A percentile compares a stretch with the other conserved stretches of the same genome.
Evolutionary conservation across 2,797 vertebrate genomes (phyloP).

Genomic region (Melopsittacus undulatus): DNA sequence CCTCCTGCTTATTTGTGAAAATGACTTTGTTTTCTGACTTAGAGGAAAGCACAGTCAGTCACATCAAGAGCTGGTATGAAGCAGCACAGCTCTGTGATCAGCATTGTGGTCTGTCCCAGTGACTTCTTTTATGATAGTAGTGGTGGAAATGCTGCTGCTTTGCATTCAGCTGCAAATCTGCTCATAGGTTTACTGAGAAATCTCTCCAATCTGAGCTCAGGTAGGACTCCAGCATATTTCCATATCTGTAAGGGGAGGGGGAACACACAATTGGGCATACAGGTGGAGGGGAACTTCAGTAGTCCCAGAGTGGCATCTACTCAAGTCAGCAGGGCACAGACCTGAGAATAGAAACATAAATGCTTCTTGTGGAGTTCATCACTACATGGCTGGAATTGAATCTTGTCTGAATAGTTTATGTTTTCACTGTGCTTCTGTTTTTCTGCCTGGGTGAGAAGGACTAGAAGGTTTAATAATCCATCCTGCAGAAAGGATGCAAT

Average conservation of each 20-base stretch:
- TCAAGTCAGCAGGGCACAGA: neutral
- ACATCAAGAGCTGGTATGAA: neutral
- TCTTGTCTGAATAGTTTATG: conserved; percentile 9
- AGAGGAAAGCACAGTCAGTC: neutral
- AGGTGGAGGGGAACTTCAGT: neutral
- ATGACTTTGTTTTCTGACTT: neutral
- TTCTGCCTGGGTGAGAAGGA: conserved; percentile 42
- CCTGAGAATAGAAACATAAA: neutral
- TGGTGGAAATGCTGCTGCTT: neutral
- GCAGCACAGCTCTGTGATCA: neutral
- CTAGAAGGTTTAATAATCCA: neutral
- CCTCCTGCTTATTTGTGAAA: neutral
- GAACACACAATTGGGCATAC: neutral
- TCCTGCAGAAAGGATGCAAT: neutral
- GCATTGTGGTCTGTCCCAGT: neutral
- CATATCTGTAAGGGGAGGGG: rapidly evolving
- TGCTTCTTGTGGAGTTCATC: neutral
- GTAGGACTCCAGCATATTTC: neutral
- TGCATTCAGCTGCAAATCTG: neutral
- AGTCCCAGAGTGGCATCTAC: neutral
- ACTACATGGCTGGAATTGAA: neutral
- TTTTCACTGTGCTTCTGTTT: conserved; percentile 57
- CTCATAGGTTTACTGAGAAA: neutral
- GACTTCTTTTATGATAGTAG: neutral
- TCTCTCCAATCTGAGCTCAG: neutral